These are phyloP conservation scores for Odontesthes bonariensis DNA, from an alignment of 2,113 vertebrate genomes.

Conservation along the genomic window DNA sequence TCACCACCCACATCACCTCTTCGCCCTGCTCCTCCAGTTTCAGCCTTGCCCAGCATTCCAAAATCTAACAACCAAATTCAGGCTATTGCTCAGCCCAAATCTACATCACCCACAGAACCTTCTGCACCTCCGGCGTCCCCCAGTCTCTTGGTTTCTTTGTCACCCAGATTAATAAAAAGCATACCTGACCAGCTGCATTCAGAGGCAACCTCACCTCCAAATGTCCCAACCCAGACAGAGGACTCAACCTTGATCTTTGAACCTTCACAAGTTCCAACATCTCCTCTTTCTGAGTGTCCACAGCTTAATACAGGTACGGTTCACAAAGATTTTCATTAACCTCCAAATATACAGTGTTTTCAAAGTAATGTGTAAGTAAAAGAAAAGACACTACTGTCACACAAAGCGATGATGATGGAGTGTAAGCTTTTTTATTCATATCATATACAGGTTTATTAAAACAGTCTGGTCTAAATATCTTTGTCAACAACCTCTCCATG, in stretches of 20 bases:
- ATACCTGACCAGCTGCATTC: slow-evolving; percentile 13
- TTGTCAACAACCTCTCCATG: too few species aligned
- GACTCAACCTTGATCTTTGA: slow-evolving; percentile 53
- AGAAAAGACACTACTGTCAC: not conserved
- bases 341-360: too few species aligned
- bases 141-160: slow-evolving; percentile 47
- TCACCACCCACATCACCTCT: slow-evolving; percentile 70
- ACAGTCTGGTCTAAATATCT: too few species aligned
- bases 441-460: too few species aligned
- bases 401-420: not conserved
- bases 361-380: too few species aligned
- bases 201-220: slow-evolving; percentile 39
- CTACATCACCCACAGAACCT: slow-evolving; percentile 52
- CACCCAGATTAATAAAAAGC: slow-evolving; percentile 17
- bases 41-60: slow-evolving; percentile 46
- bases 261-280: slow-evolving; percentile 48
- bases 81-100: slow-evolving; percentile 36
- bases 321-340: slow-evolving; percentile 21
- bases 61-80: slow-evolving; percentile 31
- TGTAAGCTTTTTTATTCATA: not conserved
- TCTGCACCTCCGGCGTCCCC: slow-evolving; percentile 69
- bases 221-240: slow-evolving; percentile 42
- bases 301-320: slow-evolving; percentile 68
- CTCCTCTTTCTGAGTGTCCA: slow-evolving; percentile 62
- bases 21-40: slow-evolving; percentile 40